Evolutionary conservation across 1,140 invertebrate genomes (phyloP).

Genomic region (Steinernema feltiae): DNA sequence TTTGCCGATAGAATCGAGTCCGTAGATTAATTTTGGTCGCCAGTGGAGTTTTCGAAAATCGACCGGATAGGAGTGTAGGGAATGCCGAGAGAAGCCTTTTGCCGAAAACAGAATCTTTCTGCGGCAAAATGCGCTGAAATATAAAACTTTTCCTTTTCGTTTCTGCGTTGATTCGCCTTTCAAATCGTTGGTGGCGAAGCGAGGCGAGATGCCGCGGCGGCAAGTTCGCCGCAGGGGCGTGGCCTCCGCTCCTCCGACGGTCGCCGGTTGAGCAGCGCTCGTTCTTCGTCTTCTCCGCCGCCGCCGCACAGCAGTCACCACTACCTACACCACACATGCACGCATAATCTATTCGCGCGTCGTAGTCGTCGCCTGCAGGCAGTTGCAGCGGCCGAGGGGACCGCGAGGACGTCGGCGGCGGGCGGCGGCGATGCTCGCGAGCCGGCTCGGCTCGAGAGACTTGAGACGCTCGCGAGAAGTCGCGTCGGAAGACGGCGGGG

Average conservation of each 20-base stretch:
- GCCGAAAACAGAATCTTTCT: neutral
- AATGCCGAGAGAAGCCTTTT: neutral
- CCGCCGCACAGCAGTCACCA: neutral
- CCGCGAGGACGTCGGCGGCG: too few species aligned
- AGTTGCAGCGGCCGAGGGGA: too few species aligned
- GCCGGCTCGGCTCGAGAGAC: too few species aligned
- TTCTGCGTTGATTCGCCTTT: neutral
- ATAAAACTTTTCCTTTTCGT: neutral
- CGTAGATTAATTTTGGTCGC: neutral
- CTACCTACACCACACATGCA: too few species aligned
- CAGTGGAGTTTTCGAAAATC: neutral
- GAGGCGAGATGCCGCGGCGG: neutral
- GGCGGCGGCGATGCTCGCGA: too few species aligned
- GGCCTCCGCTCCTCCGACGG: too few species aligned
- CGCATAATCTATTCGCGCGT: too few species aligned
- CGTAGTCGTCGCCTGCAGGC: too few species aligned
- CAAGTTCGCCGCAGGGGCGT: neutral
- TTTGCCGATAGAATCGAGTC: neutral
- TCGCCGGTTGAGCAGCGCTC: too few species aligned
- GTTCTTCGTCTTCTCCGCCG: neutral
- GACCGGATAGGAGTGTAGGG: neutral
- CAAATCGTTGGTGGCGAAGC: neutral
- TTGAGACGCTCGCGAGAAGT: too few species aligned
- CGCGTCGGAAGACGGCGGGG: neutral
- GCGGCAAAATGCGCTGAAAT: neutral